Evolutionary conservation across 1,140 invertebrate genomes (phyloP), one percentile per base, ranked within the genome.

Genomic region (Drepana arcuata): DNA sequence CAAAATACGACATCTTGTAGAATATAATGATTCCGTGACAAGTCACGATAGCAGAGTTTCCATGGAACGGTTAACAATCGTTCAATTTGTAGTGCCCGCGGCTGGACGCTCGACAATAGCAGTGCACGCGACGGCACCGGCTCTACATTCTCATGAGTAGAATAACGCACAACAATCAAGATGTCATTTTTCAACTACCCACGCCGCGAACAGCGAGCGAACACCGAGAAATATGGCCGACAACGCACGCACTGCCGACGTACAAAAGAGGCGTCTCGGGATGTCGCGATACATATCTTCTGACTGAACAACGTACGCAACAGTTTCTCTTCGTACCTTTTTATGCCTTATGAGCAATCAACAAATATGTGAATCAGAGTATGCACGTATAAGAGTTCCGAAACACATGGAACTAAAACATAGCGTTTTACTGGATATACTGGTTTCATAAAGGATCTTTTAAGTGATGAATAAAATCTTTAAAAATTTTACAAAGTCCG

Each of bases 161-260:
- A 63, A 80, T 78, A 78, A 75, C 74, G 71, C 64, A 65, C 60
- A 79, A 81, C 77, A 81, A 81, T 77, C 74, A 79, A 81, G 77
- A 81, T 81, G 77, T 81, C 77, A 81, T 81, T 77, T 81, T 78
- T 81, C 72, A 79, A 79, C 77, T 78, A 77, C 77, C 77, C 77
- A 81, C 77, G 65, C 69, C 36, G 64, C 53, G 60, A 57, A 68
- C 70, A 61, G 50, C 52, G 50, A 52, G 46, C 37, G 59, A 63
- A 66, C 63, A 57, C 47, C 48, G 54, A 78, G 72, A 81, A 77
- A 69, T 81, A 81, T 75, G 66, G 77, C 65, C 66, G 68, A 73
- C 73, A 74, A 64, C 63, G 57, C 66, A 73, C 71, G 69, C 70
- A 75, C 50, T 45, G 33, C 34, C 51, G 53, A 38, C 41, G 44